Conservation (phyloP, 2,113 vertebrate genomes). For the Penelope pileata region DNA sequence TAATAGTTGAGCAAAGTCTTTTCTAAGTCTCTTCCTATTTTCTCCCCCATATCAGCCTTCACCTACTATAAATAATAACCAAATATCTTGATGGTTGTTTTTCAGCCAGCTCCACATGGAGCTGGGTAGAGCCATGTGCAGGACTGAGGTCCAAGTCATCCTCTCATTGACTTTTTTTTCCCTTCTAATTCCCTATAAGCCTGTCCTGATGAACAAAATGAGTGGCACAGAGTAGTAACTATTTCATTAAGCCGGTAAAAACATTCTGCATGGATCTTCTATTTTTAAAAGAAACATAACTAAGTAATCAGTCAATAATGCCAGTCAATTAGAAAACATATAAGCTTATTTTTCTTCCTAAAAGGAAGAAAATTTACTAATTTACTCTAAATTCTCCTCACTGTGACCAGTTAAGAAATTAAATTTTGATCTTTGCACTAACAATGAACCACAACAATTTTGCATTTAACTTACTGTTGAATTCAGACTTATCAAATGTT, state of each 20-base stretch:
- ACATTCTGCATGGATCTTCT: background rate
- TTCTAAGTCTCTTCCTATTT: background rate
- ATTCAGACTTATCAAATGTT: conserved; percentile 16
- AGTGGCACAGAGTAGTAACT: background rate
- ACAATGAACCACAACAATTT: background rate
- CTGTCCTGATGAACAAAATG: background rate
- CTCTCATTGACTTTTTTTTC: background rate
- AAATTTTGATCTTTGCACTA: background rate
- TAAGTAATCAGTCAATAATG: background rate
- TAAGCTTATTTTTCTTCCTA: background rate
- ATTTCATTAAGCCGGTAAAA: background rate
- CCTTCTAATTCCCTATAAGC: background rate
- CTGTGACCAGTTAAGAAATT: background rate
- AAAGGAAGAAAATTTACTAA: too few relatives aligned
- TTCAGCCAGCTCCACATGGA: background rate
- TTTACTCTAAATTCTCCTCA: background rate
- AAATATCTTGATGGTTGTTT: background rate
- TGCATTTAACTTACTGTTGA: conserved; percentile 10
- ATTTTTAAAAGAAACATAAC: background rate
- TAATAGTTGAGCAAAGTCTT: background rate
- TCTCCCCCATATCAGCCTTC: background rate
- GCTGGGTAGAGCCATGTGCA: too few relatives aligned
- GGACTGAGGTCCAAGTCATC: background rate
- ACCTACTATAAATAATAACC: too few relatives aligned
- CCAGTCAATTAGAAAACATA: background rate